Percentiles rank a stretch among this genome's conserved stretches.
Evolutionary conservation across 2,113 vertebrate species (phyloP).

Genomic region (Perccottus glenii): DNA sequence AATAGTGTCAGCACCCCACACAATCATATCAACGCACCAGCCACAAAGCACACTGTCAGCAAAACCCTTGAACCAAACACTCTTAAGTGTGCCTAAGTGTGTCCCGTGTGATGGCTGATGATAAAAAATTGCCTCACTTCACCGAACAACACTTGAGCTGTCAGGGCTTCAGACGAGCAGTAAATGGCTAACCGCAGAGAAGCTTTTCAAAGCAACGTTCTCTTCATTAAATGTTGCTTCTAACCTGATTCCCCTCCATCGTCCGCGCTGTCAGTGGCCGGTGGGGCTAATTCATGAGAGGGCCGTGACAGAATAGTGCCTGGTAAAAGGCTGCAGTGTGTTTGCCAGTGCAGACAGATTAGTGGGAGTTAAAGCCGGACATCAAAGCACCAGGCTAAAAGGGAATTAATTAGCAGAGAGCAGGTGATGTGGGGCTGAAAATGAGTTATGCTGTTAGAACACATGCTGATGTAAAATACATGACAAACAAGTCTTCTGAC

Average conservation of each 20-base stretch:
- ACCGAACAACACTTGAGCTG: not conserved
- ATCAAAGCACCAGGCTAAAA: not conserved
- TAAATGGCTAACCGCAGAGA: not conserved
- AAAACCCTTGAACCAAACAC: not conserved
- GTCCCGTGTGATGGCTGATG: not conserved
- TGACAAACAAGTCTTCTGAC: no score
- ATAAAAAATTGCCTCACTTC: not conserved
- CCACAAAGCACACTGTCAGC: not conserved
- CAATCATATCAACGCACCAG: not conserved
- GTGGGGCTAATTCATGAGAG: no score
- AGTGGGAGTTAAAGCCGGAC: not conserved
- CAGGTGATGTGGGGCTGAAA: not conserved
- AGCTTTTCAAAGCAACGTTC: no score
- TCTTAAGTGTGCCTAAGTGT: not conserved
- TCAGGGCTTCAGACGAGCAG: not conserved
- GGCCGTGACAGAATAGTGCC: no score
- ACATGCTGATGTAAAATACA: no score
- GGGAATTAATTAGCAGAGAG: not conserved
- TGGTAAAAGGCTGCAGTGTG: no score
- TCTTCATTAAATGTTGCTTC: not conserved
- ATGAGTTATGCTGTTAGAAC: not conserved
- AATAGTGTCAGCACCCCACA: not conserved
- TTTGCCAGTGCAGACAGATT: not conserved
- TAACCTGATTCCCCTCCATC: not conserved
- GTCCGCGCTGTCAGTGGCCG: no score